Base-by-base conservation (phyloP, 2,797 vertebrate genomes). In the Labeo calbasu region DNA sequence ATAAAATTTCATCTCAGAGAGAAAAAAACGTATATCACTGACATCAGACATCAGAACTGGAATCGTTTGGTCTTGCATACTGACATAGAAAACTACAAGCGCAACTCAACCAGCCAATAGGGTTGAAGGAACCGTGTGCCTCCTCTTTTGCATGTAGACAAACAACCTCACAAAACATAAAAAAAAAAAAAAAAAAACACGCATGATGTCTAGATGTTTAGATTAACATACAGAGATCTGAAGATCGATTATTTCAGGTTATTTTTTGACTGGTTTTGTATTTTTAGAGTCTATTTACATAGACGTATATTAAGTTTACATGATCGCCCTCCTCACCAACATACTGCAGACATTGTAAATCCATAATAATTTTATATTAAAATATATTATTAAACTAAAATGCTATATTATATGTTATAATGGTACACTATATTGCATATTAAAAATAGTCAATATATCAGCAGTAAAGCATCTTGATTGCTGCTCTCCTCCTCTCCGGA, bases 71-170 rank as follows among this genome's bases (percentile, higher is more conserved):
- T 77, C 23, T 25, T 48, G 15, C 32, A 59, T n/a, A 4, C 57
- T 46, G 0, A 2, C 55, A 25, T 23, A 19, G 15, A n/a, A 77
- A 77, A n/a, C 32, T 28, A 19, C 6, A 55, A 40, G 14, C 19
- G 5, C n/a, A 84, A 15, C 53, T 17, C 59, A 32, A 36, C 50
- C 23, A 77, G 25, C 85, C 81, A 86, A 83, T 86, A 14, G 78
- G 70, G 48, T 79, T 36, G 5, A 23, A 83, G 80, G 23, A 65
- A 40, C 43, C 46, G 59, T 48, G 46, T 81, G 68, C 86, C 84
- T 83, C 84, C 83, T 84, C 50, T 81, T 65, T 75, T 72, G 55
- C 77, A 84, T 57, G 28, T n/a, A 69, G 36, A 59, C 53, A 79
- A 86, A 86, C 82, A 77, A 14, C 79, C 73, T 79, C 69, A 32